Base-by-base conservation (phyloP, 1,140 invertebrate species). In the Ceratitis capitata region DNA sequence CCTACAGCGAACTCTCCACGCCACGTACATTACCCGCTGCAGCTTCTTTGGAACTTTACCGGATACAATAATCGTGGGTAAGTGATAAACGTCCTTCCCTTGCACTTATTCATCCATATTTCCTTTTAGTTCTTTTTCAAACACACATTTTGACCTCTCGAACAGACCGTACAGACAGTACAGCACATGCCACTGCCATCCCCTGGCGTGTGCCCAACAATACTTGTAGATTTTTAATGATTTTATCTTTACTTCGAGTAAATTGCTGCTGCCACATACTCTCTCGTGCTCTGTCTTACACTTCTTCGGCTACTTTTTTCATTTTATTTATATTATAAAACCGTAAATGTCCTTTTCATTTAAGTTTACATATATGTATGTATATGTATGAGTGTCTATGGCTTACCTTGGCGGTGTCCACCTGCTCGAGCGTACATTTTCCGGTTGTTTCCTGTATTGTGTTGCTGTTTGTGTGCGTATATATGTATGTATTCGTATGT, bases 211-310 rank as follows among this genome's bases (percentile, higher is more conserved):
- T n/a, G n/a, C 39, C 32, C 19, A n/a, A 39, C n/a, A 78, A 45
- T 2, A 78, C 69, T 78, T 78, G 69, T 78, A 69, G 69, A 45
- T 42, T 78, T 78, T 78, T 78, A 78, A 78, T 78, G 69, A 78
- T 78, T 78, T 78, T 78, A 78, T 78, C 69, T 78, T 78, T 47
- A 78, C 42, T 78, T 45, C 39, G 69, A 78, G 69, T 78, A 78
- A 47, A 78, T 78, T 78, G 69, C 69, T 69, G 64, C 7, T 42
- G 64, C 39, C 69, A n/a, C 45, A 10, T 42, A 19, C n/a, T 42
- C 19, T n/a, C 16, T 12, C 32, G 5, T 1, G 4, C 10, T n/a
- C 14, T 56, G 51, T 56, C 56, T n/a, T 45, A 0, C 16, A 0
- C 42, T 1, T 3, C 12, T 78, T 23, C 45, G 5, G 4, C 3